These are phyloP conservation scores for Bovichtus variegatus DNA, from an alignment of 2,797 vertebrate species.

Conservation along the genomic window DNA sequence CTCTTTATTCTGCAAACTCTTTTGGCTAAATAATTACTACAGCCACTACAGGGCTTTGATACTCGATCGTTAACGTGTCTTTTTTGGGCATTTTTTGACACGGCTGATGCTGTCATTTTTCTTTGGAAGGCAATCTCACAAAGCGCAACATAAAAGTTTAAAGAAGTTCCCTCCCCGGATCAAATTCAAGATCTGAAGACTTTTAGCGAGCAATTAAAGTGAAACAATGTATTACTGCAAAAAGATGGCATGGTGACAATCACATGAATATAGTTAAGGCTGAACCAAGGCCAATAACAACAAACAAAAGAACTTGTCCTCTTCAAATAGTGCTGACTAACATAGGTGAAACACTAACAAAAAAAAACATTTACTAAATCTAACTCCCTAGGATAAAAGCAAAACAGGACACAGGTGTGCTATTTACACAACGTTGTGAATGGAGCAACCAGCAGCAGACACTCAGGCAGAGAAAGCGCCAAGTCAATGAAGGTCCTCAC, in stretches of 20 bases:
- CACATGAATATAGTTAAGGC: neutral
- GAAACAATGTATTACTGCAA: neutral
- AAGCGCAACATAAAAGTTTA: neutral
- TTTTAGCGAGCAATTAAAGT: neutral
- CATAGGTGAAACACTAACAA: neutral
- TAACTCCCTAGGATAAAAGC: neutral
- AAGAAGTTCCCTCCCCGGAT: neutral
- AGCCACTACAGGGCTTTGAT: too few species aligned
- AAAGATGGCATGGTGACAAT: neutral
- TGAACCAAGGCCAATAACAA: neutral
- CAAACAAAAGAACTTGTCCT: neutral
- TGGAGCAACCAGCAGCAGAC: neutral
- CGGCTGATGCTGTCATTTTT: neutral
- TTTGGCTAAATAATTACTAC: too few species aligned
- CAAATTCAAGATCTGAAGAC: neutral
- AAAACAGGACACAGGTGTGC: neutral
- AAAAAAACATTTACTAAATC: neutral
- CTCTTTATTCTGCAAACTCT: too few species aligned
- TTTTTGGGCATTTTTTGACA: too few species aligned
- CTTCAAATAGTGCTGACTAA: neutral
- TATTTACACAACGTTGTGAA: neutral
- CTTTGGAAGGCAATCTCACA: neutral
- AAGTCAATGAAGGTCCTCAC: slow-evolving; percentile 25
- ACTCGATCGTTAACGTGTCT: too few species aligned
- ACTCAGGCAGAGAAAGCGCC: neutral